Base-by-base conservation (phyloP, 1,140 invertebrate genomes). In the Neoseiulus cucumeris region DNA sequence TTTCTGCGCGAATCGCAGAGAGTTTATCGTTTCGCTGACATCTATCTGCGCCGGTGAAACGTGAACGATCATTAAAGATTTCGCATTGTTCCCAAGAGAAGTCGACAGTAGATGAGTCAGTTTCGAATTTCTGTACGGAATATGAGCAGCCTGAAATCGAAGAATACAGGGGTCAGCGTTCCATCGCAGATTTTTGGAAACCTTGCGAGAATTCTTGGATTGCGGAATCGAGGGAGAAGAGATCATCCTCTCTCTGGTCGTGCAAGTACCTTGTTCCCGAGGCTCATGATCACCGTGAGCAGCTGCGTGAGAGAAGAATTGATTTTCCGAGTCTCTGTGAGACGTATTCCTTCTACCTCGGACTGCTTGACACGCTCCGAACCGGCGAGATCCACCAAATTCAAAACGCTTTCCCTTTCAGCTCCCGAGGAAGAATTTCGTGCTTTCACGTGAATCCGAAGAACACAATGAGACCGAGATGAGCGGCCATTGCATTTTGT, bases 381-480 rank as follows among this genome's bases (percentile, higher is more conserved):
- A n/a, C 90, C 91, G 55, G 91, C 91, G 68, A 94, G 78, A 75
- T 95, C 91, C 0, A 95, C 87, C 64, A 95, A 77, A 79, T 89
- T 90, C 20, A 91, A 77, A 55, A 47, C 74, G 75, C 80, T 80
- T 64, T 74, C 71, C 44, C 76, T 75, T 29, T 75, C 71, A 59
- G 79, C 76, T 22, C 76, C 76, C 30, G 78, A 81, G 7, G 77
- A 70, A 51, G 70, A 71, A 66, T 80, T 81, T 9, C 70, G 73
- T 17, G 78, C 76, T 22, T 71, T 73, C 7, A 81, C 70, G 55
- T 76, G 74, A 4, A 81, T 70, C 28, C 72, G 72, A 67, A 81
- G 80, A 2, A 92, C 84, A 1, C 86, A 87, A 77, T 93, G 90
- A 12, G 87, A 91, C 47, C 89, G 77, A 0, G 89, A 91, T 45